Conservation (phyloP, 2,888 invertebrate species). For the Drosophila mayaguana region DNA sequence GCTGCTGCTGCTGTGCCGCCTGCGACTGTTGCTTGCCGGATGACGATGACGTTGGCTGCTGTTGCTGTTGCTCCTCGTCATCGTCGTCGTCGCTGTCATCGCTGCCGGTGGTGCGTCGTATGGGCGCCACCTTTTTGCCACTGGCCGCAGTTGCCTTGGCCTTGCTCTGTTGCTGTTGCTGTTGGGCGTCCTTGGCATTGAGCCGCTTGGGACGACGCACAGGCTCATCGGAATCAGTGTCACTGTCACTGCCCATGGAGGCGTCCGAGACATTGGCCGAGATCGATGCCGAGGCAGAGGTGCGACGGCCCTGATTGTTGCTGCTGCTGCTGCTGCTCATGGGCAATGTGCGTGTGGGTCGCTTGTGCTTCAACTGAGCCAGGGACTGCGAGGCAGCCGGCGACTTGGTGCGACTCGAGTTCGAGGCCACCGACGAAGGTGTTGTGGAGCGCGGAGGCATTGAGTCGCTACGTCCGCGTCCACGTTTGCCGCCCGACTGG, state of each 20-base stretch:
- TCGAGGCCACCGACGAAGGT: conserved; percentile 88
- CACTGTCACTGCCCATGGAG: conserved; percentile 87
- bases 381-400: conserved; percentile 87
- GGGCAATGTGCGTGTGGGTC: conserved; percentile 84
- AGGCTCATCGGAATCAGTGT: conserved; percentile 86
- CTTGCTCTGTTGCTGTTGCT: conserved; percentile 55
- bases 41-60: conserved; percentile 10
- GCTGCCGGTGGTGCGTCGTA: conserved; percentile 84
- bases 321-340: conserved; percentile 23
- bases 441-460: conserved; percentile 88
- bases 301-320: conserved; percentile 84
- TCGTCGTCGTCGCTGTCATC: conserved; percentile 86
- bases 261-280: conserved; percentile 87
- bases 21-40: conserved; percentile 18
- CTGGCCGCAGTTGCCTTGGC: conserved; percentile 33
- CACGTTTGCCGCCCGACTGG: conserved; percentile 84
- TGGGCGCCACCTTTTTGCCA: conserved; percentile 25
- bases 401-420: conserved; percentile 88
- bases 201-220: conserved; percentile 82
- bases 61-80: conserved; percentile 66
- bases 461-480: conserved; percentile 86
- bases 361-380: conserved; percentile 82
- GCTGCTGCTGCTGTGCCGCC: conserved; percentile 11
- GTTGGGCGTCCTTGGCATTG: conserved; percentile 61
- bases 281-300: conserved; percentile 59